A percentile compares a stretch with the other conserved stretches of the same genome.
These are phyloP conservation scores for Ophioninae sp. DNA, from an alignment of 2,888 invertebrate genomes.

Conservation along the genomic window DNA sequence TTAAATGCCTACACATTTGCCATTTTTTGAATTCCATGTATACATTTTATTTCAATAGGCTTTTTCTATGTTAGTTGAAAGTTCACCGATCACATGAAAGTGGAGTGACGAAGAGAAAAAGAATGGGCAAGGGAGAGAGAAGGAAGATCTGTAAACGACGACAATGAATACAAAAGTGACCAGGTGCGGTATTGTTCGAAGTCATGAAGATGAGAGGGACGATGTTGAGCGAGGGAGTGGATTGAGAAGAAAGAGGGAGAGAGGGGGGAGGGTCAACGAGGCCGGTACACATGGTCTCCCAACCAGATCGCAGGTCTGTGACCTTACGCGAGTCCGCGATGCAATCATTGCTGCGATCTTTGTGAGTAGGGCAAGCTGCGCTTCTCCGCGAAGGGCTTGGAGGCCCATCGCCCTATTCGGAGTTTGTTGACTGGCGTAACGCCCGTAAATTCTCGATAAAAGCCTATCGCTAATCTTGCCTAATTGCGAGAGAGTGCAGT, in stretches of 20 bases:
- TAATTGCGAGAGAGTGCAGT: slow-evolving; percentile 35
- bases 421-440: slow-evolving; percentile 1
- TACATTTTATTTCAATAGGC: no score
- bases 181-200: slow-evolving; percentile 52
- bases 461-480: slow-evolving; percentile 56
- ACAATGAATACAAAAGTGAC: slow-evolving; percentile 31
- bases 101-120: no score
- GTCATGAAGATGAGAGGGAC: slow-evolving; percentile 45
- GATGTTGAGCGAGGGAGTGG: slow-evolving; percentile 21
- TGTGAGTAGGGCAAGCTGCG: slow-evolving; percentile 42
- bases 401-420: slow-evolving; percentile 46
- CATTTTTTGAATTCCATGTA: no score
- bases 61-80: no score
- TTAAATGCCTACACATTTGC: no score
- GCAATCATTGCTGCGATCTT: slow-evolving; percentile 76
- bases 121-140: not conserved
- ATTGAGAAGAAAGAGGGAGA: slow-evolving; percentile 9
- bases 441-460: slow-evolving; percentile 20
- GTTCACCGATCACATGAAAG: no score
- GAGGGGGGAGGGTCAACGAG: slow-evolving; percentile 46
- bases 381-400: slow-evolving; percentile 29
- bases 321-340: slow-evolving; percentile 70
- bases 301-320: slow-evolving; percentile 78
- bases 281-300: slow-evolving; percentile 76
- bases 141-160: slow-evolving; percentile 30